Base-by-base conservation (phyloP, 2,888 invertebrate species). In the Dastarcus helophoroides region DNA sequence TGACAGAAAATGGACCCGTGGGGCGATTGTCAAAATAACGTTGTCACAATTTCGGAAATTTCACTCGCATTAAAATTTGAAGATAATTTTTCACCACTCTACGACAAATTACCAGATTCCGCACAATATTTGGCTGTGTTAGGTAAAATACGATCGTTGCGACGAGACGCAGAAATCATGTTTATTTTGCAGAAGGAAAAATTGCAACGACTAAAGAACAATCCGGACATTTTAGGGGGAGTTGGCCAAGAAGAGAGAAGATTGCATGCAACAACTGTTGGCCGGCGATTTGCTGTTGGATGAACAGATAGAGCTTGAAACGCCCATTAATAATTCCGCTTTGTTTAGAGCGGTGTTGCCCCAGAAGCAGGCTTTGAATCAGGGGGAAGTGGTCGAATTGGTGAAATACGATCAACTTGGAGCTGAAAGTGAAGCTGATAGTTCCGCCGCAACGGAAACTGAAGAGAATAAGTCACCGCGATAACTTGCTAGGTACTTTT, bases 331-430 rank as follows among this genome's bases (percentile, higher is more conserved):
- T 14, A 58, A 58, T 38, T 54, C 54, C 2, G 41, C 50, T 22
- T 43, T 70, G 14, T 52, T 66, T 29, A 57, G 69, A 25, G 63
- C 65, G 23, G 46, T 70, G 29, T 52, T 62, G 15, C 70, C 70
- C 1, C 60, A 67, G 11, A 52, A 48, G 31, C 68, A 68, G 39
- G 64, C 69, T 1, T 37, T 69, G 7, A 67, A 60, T 13, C 54
- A 65, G 15, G 69, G 69, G 2, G 70, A 71, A 54, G 54, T 63
- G 2, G 61, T 69, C 2, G 62, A 64, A 33, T 62, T 71, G 31
- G 55, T 70, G 1, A 60, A 68, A 22, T 62, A 67, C 64, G 69
- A 71, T 50, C 66, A 67, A 29, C 47, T 71, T 16, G 53, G 56
- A 13, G 46, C 54, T n/a, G 48, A 54, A 28, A 35, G 26, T 23